phyloP scores from a whole-genome alignment of 2,113 vertebrate genomes.

The Otis tarda region DNA sequence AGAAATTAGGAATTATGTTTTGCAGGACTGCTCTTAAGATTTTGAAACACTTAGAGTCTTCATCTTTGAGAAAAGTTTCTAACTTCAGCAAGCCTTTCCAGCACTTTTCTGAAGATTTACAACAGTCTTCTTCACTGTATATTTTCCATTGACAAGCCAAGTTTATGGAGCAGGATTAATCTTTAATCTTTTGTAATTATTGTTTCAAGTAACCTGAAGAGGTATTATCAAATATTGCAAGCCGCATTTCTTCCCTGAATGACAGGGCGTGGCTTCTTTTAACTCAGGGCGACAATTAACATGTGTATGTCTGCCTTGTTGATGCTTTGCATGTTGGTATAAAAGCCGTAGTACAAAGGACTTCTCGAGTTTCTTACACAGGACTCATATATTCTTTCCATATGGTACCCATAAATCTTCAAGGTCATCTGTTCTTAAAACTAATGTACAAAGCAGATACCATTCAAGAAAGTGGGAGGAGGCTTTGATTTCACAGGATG shows the following conservation, averaged over 20 bases:
- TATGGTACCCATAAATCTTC: slow-evolving; percentile 11
- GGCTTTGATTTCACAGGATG: slow-evolving; percentile 63
- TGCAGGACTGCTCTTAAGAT: neutral
- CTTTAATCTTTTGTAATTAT: neutral
- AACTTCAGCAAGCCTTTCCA: neutral
- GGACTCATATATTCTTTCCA: slow-evolving; percentile 7
- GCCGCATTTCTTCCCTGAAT: neutral
- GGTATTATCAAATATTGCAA: neutral
- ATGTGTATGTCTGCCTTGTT: neutral
- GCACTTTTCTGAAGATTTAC: neutral
- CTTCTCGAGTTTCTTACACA: slow-evolving; percentile 29
- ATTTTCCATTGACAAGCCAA: neutral
- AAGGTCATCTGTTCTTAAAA: slow-evolving; percentile 31
- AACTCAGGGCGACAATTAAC: neutral
- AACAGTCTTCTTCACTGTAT: neutral
- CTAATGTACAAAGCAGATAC: slow-evolving; percentile 26
- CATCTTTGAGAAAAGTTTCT: neutral
- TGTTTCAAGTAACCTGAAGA: neutral
- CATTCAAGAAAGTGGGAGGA: slow-evolving; percentile 55
- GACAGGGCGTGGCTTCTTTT: neutral
- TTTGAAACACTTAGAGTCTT: neutral
- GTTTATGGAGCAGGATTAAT: neutral
- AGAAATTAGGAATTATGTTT: neutral
- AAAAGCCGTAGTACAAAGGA: neutral
- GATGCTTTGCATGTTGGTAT: neutral